These are phyloP conservation scores for Saguinus midas DNA, from an alignment of 2,113 vertebrate genomes.

Conservation along the genomic window DNA sequence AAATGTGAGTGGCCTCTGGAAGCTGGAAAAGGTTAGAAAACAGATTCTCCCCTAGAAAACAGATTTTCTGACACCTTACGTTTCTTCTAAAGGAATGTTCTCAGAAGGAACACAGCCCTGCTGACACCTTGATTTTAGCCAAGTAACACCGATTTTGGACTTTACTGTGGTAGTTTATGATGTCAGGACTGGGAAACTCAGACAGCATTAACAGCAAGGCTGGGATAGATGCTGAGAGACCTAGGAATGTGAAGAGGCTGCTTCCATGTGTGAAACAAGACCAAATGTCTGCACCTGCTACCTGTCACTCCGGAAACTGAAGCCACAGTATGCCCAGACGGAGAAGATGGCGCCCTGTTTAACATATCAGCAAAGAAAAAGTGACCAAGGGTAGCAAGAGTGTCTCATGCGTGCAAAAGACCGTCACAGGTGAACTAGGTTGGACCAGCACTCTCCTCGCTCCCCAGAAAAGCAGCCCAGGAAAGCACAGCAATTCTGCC, in stretches of 20 bases:
- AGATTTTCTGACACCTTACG: no score
- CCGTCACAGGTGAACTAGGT: neutral
- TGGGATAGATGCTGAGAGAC: no score
- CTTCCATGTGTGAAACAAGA: neutral
- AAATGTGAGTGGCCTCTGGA: neutral
- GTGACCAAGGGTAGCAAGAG: no score
- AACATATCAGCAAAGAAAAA: neutral
- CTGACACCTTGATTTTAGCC: neutral
- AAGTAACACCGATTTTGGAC: neutral
- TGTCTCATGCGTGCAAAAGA: neutral
- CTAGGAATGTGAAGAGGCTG: neutral
- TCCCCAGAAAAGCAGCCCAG: neutral
- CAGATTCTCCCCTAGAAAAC: neutral
- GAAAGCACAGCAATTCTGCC: rapidly evolving
- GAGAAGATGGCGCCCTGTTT: neutral
- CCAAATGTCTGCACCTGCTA: neutral
- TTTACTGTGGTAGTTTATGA: neutral
- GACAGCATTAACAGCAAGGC: neutral
- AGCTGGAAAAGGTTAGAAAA: neutral
- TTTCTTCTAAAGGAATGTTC: no score
- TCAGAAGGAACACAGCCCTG: no score
- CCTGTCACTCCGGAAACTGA: neutral
- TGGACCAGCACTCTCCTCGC: neutral
- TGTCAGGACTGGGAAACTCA: neutral
- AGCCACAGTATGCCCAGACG: neutral